Conservation (phyloP, 1,140 invertebrate species). For the Aphaenogaster rudis region DNA sequence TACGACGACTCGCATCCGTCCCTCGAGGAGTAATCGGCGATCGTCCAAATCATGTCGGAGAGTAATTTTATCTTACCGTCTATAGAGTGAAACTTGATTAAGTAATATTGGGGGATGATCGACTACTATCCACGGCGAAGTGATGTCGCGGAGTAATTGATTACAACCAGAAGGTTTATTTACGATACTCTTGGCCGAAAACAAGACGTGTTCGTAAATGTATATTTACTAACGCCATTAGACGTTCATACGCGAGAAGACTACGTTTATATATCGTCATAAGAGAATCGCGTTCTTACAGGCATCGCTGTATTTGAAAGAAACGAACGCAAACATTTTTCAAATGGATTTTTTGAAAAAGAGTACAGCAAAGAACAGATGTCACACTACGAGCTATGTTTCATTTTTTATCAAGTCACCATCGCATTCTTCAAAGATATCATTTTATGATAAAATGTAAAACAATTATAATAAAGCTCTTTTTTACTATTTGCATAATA, state of each 20-base stretch:
- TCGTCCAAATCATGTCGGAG: slow-evolving; percentile 4
- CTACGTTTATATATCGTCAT: not conserved
- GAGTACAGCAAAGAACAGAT: not conserved
- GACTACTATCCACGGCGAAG: not conserved
- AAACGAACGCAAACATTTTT: not conserved
- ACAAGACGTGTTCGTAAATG: not conserved
- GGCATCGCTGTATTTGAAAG: not conserved
- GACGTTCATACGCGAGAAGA: not conserved
- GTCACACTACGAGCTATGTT: not conserved
- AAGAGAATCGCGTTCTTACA: not conserved
- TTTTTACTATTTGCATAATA: not conserved
- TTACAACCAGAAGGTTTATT: not conserved
- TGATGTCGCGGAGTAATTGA: slow-evolving; percentile 1
- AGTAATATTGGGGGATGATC: slow-evolving; percentile 21
- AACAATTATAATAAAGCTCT: not conserved
- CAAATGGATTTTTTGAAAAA: not conserved
- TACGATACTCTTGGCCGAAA: not conserved
- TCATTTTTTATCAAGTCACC: not conserved
- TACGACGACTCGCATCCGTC: slow-evolving; percentile 10
- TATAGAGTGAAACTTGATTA: slow-evolving; percentile 2
- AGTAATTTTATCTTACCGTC: slow-evolving; percentile 17
- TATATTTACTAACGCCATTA: not conserved
- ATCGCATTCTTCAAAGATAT: not conserved
- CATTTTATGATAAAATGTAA: not conserved
- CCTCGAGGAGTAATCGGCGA: slow-evolving; percentile 2